phyloP scores from a whole-genome alignment of 2,797 vertebrate species.

The Pangasius mekongensis region DNA sequence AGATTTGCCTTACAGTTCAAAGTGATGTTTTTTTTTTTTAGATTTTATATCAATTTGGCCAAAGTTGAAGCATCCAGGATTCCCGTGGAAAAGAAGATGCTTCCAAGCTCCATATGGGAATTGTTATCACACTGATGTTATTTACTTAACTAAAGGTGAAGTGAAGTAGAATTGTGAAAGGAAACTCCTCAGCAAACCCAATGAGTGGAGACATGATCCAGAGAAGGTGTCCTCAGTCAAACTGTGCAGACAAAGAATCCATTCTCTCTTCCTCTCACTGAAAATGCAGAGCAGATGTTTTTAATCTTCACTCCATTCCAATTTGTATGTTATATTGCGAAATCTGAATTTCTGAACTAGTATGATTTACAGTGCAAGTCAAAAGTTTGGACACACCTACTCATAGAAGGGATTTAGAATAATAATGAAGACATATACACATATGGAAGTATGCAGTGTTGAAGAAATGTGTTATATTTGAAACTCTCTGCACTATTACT shows the following conservation, averaged over 20 bases:
- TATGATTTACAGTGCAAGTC: background rate
- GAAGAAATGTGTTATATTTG: background rate
- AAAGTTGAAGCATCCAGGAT: background rate
- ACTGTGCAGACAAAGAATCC: conserved; percentile 14
- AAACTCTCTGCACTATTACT: background rate
- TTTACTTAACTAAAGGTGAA: background rate
- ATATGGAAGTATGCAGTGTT: background rate
- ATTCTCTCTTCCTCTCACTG: background rate
- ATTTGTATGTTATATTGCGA: background rate
- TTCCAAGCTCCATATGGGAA: background rate
- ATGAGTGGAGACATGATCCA: conserved; percentile 14
- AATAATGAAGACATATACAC: background rate
- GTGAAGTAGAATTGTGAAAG: background rate
- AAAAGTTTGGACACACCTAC: background rate
- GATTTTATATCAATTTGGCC: background rate
- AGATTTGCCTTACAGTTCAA: background rate
- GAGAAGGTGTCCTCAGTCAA: conserved; percentile 11
- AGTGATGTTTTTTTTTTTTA: too few species aligned
- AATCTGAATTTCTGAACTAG: conserved; percentile 16
- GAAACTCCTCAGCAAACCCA: background rate
- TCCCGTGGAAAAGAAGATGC: background rate
- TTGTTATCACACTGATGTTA: background rate
- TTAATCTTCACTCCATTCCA: background rate
- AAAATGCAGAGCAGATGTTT: conserved; percentile 17
- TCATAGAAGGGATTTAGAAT: background rate